phyloP scores from a whole-genome alignment of 2,113 vertebrate species.

The Proteles cristata region DNA sequence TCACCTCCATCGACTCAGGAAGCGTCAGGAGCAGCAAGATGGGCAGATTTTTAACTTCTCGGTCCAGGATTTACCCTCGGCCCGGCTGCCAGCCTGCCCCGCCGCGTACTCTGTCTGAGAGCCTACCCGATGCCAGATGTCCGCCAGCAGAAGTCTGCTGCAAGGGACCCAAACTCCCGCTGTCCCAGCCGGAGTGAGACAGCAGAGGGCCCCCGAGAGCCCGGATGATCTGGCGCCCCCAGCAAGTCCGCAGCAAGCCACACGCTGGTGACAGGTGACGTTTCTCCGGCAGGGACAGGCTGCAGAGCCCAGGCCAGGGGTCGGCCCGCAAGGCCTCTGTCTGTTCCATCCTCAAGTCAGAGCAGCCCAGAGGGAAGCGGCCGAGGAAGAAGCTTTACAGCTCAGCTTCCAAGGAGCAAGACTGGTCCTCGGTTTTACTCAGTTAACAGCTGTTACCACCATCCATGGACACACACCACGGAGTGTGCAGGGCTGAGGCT shows the following conservation, averaged over 20 bases:
- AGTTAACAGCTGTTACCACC: background rate
- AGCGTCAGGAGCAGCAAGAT: background rate
- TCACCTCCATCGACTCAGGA: background rate
- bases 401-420: background rate
- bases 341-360: background rate
- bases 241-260: background rate
- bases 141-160: background rate
- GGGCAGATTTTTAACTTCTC: background rate
- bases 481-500: too few species aligned
- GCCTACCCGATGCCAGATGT: background rate
- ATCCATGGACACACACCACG: background rate
- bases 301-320: background rate
- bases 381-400: background rate
- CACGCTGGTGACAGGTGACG: background rate
- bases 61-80: background rate
- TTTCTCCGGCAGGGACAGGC: background rate
- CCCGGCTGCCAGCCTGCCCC: background rate
- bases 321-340: background rate
- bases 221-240: background rate
- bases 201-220: background rate
- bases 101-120: accelerated
- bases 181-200: background rate
- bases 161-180: background rate
- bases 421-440: too few species aligned
- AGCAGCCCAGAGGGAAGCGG: background rate